phyloP scores from a whole-genome alignment of 1,140 invertebrate species.

The Drosophila dunni region DNA sequence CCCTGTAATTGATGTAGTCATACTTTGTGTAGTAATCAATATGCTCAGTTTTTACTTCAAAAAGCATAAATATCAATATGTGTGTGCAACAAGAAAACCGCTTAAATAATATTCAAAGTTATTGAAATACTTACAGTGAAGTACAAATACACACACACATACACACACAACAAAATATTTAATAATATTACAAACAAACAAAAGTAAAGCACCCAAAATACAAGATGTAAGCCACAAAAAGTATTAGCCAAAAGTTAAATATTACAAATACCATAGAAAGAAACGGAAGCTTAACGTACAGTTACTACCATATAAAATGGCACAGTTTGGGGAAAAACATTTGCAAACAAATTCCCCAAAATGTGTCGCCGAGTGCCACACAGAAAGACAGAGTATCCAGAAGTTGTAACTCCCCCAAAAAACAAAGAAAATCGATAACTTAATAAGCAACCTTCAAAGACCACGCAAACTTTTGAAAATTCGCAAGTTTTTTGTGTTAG shows the following conservation, averaged over 20 bases:
- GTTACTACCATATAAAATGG: conserved; percentile 61
- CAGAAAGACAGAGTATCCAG: conserved; percentile 22
- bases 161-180: conserved; percentile 22
- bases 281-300: conserved; percentile 54
- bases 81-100: conserved; percentile 13
- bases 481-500: conserved; percentile 37
- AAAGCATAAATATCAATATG: conserved; percentile 40
- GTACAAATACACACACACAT: conserved; percentile 63
- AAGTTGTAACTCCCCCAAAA: conserved; percentile 29
- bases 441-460: conserved; percentile 74
- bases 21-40: conserved; percentile 40
- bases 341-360: conserved; percentile 31
- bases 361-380: conserved; percentile 24
- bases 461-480: conserved; percentile 54
- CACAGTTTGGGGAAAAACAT: conserved; percentile 49
- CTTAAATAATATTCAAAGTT: conserved; percentile 16
- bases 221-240: conserved; percentile 48
- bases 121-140: conserved; percentile 72
- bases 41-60: conserved; percentile 19
- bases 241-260: conserved; percentile 70
- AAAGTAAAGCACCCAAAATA: conserved; percentile 43
- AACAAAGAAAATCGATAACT: conserved; percentile 46
- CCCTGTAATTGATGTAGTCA: conserved; percentile 38
- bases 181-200: too few species aligned
- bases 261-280: conserved; percentile 37